A percentile compares a stretch with the other conserved stretches of the same genome.
Evolutionary conservation across 2,797 vertebrate species (phyloP).

Genomic region (Acropternis orthonyx): DNA sequence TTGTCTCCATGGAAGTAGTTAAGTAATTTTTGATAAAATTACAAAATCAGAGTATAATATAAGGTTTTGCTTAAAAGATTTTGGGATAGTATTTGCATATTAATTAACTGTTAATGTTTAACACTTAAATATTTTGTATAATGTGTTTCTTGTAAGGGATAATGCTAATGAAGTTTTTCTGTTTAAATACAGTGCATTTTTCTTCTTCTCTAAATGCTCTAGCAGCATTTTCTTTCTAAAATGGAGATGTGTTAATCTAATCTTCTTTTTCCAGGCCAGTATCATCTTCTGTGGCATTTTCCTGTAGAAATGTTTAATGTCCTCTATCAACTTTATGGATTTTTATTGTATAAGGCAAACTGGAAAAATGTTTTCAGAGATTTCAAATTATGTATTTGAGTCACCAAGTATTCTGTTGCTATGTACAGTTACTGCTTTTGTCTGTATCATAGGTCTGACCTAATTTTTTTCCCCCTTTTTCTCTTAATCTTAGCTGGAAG

Average conservation of each 20-base stretch:
- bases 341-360: constrained; percentile 20
- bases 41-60: not conserved
- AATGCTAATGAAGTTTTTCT: not conserved
- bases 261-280: constrained; percentile 21
- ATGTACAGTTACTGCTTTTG: not conserved
- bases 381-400: not conserved
- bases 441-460: not conserved
- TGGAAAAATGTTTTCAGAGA: constrained; percentile 13
- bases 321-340: not conserved
- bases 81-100: not conserved
- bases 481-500: constrained; percentile 22
- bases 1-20: not conserved
- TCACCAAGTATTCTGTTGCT: not conserved
- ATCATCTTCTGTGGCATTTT: not conserved
- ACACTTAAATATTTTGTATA: not conserved
- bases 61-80: not conserved
- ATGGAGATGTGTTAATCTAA: constrained; percentile 13
- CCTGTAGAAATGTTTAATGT: constrained; percentile 18
- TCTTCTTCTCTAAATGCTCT: constrained; percentile 1
- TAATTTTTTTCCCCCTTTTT: not conserved
- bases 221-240: not conserved
- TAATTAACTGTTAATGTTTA: not conserved
- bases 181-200: not conserved
- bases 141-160: not conserved
- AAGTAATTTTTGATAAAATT: not conserved